Evolutionary conservation across 2,113 vertebrate genomes (phyloP).

Genomic region (Colistium nudipinnis): DNA sequence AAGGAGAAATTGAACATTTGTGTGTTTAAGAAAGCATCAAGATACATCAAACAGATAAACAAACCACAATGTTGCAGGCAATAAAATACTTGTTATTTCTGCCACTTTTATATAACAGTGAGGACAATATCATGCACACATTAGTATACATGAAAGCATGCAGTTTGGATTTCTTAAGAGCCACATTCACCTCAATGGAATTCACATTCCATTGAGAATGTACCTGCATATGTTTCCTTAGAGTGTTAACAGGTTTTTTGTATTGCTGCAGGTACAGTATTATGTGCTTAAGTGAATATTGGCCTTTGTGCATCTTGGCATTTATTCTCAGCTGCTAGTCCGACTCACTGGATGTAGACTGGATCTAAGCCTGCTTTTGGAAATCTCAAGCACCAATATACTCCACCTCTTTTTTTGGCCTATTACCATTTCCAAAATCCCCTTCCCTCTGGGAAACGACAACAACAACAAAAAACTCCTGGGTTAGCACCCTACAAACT

Average conservation of each 20-base stretch:
- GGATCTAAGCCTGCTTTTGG: neutral
- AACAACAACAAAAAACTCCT: neutral
- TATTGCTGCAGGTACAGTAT: conserved; percentile 6
- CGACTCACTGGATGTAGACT: neutral
- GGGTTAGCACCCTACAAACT: neutral
- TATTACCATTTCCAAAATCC: neutral
- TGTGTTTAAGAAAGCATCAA: too few species aligned
- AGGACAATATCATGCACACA: too few species aligned
- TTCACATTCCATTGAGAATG: conserved; percentile 1
- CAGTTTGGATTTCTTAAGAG: too few species aligned
- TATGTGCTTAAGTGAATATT: conserved; percentile 1
- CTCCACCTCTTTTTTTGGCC: neutral
- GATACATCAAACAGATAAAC: too few species aligned
- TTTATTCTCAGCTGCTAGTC: neutral
- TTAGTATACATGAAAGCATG: too few species aligned
- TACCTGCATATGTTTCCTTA: neutral
- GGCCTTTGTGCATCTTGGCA: conserved; percentile 12
- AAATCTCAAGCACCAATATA: neutral
- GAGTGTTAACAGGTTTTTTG: conserved; percentile 38
- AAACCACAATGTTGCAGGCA: too few species aligned
- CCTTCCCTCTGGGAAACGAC: neutral
- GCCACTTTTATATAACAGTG: too few species aligned
- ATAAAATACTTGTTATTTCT: too few species aligned
- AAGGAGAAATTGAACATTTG: too few species aligned
- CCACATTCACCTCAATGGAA: too few species aligned